Percentiles rank a stretch among this genome's conserved stretches.
Evolutionary conservation across 2,888 invertebrate genomes (phyloP).

Genomic region (Cinara cedri): DNA sequence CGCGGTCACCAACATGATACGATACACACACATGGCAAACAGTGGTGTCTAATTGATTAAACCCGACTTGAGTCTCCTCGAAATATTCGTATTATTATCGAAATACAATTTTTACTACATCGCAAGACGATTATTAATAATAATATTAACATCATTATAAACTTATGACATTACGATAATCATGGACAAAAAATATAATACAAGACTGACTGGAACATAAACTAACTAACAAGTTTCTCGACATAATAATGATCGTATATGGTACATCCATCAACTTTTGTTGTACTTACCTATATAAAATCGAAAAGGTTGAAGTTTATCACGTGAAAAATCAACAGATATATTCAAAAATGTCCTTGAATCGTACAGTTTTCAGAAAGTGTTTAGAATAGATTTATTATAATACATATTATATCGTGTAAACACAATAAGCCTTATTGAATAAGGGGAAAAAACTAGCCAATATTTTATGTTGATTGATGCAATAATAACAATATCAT

Average conservation of each 20-base stretch:
- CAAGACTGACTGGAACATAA: not conserved
- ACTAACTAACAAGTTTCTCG: not conserved
- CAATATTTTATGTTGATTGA: not conserved
- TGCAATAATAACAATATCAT: too few species aligned
- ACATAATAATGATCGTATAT: not conserved
- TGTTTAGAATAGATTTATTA: not conserved
- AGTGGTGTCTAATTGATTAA: not conserved
- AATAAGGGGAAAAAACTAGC: not conserved
- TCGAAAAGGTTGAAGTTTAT: conserved; percentile 3
- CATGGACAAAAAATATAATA: too few species aligned
- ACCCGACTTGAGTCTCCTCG: not conserved
- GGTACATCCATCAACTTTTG: not conserved
- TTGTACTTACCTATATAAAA: not conserved
- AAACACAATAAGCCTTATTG: too few species aligned
- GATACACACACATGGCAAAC: not conserved
- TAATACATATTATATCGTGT: not conserved
- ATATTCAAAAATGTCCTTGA: not conserved
- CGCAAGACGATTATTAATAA: not conserved
- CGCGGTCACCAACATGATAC: not conserved
- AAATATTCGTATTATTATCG: not conserved
- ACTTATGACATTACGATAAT: too few species aligned
- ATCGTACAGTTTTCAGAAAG: not conserved
- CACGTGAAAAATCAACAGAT: not conserved
- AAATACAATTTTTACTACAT: not conserved
- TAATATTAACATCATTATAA: too few species aligned